These are phyloP conservation scores for Rhinatrema bivittatum DNA, from an alignment of 2,797 vertebrate genomes.

Conservation along the genomic window DNA sequence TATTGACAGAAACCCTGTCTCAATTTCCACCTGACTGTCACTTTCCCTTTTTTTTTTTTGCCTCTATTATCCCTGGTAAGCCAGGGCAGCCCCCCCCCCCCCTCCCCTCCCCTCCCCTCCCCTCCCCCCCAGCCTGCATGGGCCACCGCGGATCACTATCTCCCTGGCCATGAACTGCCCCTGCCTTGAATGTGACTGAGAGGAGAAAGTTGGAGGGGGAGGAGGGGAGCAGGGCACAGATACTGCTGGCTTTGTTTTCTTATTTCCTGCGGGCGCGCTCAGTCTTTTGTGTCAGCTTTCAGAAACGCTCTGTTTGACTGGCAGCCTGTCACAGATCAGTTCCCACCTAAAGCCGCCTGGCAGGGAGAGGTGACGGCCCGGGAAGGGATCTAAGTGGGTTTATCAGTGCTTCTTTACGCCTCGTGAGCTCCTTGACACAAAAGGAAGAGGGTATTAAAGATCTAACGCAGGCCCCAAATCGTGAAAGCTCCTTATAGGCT, in stretches of 20 bases:
- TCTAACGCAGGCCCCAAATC: constrained; percentile 99
- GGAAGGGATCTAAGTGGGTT: constrained; percentile 99
- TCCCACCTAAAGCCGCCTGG: constrained; percentile 98
- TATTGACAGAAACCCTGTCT: constrained; percentile 66
- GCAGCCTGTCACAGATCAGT: constrained; percentile 99
- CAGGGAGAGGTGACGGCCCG: constrained; percentile 96
- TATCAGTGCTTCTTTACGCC: constrained; percentile 98
- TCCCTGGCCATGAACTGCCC: constrained; percentile 45
- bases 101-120: too few species aligned
- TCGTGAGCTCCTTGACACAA: constrained; percentile 97
- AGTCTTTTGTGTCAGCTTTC: constrained; percentile 98
- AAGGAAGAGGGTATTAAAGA: constrained; percentile 99
- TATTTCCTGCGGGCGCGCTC: constrained; percentile 68
- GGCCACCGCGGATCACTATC: constrained; percentile 67
- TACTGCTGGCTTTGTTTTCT: constrained; percentile 71
- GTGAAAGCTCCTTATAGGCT: constrained; percentile 99
- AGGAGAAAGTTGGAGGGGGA: constrained; percentile 15
- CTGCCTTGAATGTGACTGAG: constrained; percentile 57
- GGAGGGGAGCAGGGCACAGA: constrained; percentile 41
- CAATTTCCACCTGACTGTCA: constrained; percentile 64
- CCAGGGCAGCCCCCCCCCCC: constrained; percentile 53
- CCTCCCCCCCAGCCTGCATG: constrained; percentile 51
- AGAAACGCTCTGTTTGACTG: constrained; percentile 98
- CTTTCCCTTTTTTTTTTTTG: constrained; percentile 43
- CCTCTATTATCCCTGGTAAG: constrained; percentile 51